Evolutionary conservation across 1,140 invertebrate genomes (phyloP).

Genomic region (Drosophila eugracilis): DNA sequence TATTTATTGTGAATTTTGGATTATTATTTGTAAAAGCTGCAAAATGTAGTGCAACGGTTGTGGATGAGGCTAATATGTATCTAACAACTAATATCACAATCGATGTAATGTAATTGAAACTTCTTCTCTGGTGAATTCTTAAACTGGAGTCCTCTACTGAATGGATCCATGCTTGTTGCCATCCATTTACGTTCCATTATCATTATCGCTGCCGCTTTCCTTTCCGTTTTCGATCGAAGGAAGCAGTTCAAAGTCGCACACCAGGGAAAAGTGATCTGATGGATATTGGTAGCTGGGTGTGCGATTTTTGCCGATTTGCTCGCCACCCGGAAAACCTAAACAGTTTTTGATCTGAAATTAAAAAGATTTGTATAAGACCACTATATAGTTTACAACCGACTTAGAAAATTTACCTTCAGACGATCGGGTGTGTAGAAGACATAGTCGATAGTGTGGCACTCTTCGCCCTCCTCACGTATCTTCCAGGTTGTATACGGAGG

Average conservation of each 20-base stretch:
- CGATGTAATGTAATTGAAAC: constrained; percentile 76
- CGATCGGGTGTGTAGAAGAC: constrained; percentile 89
- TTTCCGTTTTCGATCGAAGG: constrained; percentile 12
- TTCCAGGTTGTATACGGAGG: constrained; percentile 93
- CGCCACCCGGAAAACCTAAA: constrained; percentile 88
- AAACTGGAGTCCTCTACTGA: constrained; percentile 36
- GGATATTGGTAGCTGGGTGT: constrained; percentile 90
- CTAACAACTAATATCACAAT: constrained; percentile 85
- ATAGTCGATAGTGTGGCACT: constrained; percentile 92
- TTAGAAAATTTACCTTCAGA: constrained; percentile 81
- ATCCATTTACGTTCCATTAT: constrained; percentile 13
- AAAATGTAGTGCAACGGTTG: constrained; percentile 49
- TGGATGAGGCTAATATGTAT: constrained; percentile 74
- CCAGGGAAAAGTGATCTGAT: constrained; percentile 92
- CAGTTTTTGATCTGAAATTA: constrained; percentile 86
- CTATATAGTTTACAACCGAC: neutral
- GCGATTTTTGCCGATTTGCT: constrained; percentile 89
- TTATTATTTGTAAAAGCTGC: constrained; percentile 54
- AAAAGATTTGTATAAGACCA: neutral
- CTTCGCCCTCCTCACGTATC: constrained; percentile 89
- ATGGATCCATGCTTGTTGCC: constrained; percentile 42
- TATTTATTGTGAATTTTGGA: constrained; percentile 67
- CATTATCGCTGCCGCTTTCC: constrained; percentile 14
- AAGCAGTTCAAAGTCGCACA: constrained; percentile 88
- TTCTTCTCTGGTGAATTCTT: constrained; percentile 40